These are phyloP conservation scores for Virgularia gustaviana DNA, from an alignment of 92 coral and sea anemone genomes.

Conservation along the genomic window DNA sequence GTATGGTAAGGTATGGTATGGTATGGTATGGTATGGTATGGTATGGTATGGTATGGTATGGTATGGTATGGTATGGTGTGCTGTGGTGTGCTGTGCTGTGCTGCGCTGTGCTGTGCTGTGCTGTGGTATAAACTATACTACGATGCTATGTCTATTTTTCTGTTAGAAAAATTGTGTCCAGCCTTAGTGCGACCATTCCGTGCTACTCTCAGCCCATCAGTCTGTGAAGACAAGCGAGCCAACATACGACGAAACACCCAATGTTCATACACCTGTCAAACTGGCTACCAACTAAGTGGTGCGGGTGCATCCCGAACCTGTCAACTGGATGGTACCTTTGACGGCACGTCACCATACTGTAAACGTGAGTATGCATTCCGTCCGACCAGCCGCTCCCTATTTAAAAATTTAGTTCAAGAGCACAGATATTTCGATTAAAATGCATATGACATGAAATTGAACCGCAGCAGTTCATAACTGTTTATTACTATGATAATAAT, in stretches of 20 bases:
- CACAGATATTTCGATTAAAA: too few species aligned
- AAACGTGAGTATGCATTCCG: slow-evolving; percentile 81
- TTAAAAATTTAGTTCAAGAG: too few species aligned
- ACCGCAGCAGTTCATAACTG: too few species aligned
- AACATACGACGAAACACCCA: slow-evolving; percentile 72
- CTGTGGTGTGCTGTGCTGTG: too few species aligned
- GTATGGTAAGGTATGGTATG: too few species aligned
- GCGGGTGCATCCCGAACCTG: slow-evolving; percentile 66
- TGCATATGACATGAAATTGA: too few species aligned
- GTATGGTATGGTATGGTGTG: too few species aligned
- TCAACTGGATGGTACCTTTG: slow-evolving; percentile 78
- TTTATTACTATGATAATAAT: too few species aligned
- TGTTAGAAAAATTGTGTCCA: slow-evolving; percentile 83
- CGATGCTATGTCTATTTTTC: background rate
- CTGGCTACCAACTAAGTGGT: slow-evolving; percentile 68
- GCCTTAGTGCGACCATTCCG: slow-evolving; percentile 88
- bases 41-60: too few species aligned
- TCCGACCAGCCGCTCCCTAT: too few species aligned
- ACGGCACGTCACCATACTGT: slow-evolving; percentile 77
- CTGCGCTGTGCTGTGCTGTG: background rate
- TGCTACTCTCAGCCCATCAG: slow-evolving; percentile 57
- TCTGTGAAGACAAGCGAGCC: slow-evolving; percentile 67
- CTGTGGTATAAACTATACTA: background rate
- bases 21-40: too few species aligned
- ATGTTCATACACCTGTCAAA: slow-evolving; percentile 72